Base-by-base conservation (phyloP, 1,140 invertebrate genomes). In the Formica exsecta region DNA sequence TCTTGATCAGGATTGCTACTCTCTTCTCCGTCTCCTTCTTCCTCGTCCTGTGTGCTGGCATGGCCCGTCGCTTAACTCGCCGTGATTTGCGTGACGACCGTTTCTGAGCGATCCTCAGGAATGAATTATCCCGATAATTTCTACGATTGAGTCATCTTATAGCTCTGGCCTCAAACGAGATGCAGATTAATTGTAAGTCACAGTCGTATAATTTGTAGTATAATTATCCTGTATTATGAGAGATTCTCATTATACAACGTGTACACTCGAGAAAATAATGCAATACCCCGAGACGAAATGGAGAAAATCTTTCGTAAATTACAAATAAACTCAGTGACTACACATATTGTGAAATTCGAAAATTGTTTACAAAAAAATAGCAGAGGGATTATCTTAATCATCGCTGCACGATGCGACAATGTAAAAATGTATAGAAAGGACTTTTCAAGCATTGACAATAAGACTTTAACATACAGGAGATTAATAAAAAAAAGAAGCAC, bases 71-170 rank as follows among this genome's bases (percentile, higher is more conserved):
- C 36, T 64, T 57, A 71, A 71, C 70, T 76, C 75, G 87, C 85
- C 73, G 68, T 77, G 83, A 89, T 89, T 86, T 41, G 87, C 87
- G 83, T 89, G 87, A 89, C 83, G 83, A 75, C 88, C 83, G 54
- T 79, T 86, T 79, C 73, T 29, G 65, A 79, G 6, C 44, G 64
- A 59, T 89, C 22, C 29, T 59, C 74, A 51, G 51, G 74, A 83
- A 83, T 83, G 38, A 83, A 83, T 74, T 83, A 74, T 62, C 68
- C 68, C 29, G 79, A 83, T 73, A 83, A 83, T 73, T 74, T 83
- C 68, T 74, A 61, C 79, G 68, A 83, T 83, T 83, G 79, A 83
- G 68, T 48, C 68, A 83, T 83, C 79, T 59, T 11, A 4, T 5
- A 71, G 41, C 79, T 41, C 38, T 19, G 16, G 68, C 8, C 25